A percentile compares a stretch with the other conserved stretches of the same genome.
phyloP scores from a whole-genome alignment of 1,140 invertebrate species.

The Planococcus citri region DNA sequence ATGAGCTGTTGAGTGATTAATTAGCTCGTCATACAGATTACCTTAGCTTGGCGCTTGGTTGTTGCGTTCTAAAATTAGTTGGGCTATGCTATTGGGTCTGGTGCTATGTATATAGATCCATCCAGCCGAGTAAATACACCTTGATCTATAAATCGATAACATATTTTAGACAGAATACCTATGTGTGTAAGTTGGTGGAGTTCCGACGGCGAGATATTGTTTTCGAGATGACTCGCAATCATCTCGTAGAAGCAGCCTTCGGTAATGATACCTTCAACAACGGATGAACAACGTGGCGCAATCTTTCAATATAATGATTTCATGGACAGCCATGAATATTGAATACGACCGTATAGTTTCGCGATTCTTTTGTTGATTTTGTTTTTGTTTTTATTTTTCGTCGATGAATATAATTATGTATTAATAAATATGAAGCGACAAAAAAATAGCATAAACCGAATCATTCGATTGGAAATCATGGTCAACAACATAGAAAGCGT shows the following conservation, averaged over 20 bases:
- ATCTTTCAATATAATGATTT: no score
- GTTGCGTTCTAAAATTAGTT: background rate
- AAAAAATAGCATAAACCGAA: no score
- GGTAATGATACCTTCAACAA: no score
- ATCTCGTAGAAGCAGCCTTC: background rate
- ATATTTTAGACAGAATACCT: background rate
- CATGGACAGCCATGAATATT: background rate
- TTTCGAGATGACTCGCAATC: slow-evolving; percentile 6
- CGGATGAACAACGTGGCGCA: no score
- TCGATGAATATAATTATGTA: no score
- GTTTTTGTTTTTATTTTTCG: no score
- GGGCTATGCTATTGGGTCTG: no score
- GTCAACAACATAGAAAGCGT: no score
- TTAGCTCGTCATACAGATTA: background rate
- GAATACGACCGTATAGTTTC: background rate
- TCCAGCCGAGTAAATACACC: background rate
- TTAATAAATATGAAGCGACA: no score
- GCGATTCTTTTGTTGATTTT: background rate
- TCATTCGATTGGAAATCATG: no score
- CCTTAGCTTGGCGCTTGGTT: background rate
- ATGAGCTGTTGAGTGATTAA: background rate
- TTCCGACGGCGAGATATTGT: background rate
- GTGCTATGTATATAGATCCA: no score
- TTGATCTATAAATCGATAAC: background rate
- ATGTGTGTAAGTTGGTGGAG: background rate